Conservation (phyloP, 2,113 vertebrate species). For the Scalopus aquaticus region DNA sequence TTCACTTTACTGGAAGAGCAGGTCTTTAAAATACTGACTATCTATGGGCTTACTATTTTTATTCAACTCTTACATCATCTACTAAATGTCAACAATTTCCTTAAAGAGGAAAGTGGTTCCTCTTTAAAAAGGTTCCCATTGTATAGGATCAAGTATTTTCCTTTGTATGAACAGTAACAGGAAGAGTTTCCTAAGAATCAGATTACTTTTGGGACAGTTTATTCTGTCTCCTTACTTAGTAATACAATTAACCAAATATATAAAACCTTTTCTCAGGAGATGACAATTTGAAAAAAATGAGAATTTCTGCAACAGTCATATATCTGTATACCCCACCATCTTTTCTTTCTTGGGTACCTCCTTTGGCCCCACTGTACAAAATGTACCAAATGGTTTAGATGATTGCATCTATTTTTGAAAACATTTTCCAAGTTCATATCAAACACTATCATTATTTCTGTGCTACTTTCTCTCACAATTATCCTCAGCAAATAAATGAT, state of each 20-base stretch:
- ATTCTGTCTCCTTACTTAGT: neutral
- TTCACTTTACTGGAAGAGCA: neutral
- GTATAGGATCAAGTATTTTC: neutral
- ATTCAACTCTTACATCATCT: neutral
- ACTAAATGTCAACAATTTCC: neutral
- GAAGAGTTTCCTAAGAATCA: neutral
- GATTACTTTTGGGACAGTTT: neutral
- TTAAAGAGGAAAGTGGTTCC: no score
- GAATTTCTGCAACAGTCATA: neutral
- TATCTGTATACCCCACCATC: neutral
- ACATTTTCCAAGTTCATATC: neutral
- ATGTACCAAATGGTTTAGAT: neutral
- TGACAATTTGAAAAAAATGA: neutral
- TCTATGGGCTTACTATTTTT: neutral
- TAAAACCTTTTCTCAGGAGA: neutral
- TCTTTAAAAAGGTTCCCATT: neutral
- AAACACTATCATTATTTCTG: neutral
- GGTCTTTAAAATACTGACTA: neutral
- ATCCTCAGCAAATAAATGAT: neutral
- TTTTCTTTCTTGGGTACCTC: neutral
- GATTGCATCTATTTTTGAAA: slow-evolving; percentile 13
- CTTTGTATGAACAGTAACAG: neutral
- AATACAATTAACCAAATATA: neutral
- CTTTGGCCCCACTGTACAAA: neutral
- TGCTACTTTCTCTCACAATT: neutral